Evolutionary conservation across 2,888 invertebrate species (phyloP).

Genomic region (Pachycephus smyrnensis): DNA sequence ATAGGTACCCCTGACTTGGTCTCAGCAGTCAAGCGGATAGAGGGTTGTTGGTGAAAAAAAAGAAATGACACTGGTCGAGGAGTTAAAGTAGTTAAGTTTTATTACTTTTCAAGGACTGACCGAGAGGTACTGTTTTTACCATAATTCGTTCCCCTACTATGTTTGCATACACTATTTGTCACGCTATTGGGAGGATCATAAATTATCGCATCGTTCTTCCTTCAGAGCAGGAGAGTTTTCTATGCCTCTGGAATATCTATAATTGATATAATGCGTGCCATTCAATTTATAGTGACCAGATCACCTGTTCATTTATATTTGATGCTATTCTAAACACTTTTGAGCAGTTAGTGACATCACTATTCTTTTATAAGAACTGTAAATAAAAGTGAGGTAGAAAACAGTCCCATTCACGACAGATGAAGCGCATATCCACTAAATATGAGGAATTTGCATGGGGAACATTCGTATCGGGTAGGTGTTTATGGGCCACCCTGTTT

Average conservation of each 20-base stretch:
- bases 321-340: too few relatives aligned
- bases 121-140: slow-evolving; percentile 52
- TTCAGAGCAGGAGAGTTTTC: neutral
- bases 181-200: slow-evolving; percentile 57
- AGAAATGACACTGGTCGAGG: neutral
- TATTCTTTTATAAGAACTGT: neutral
- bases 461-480: neutral
- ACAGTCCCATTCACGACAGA: neutral
- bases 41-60: slow-evolving; percentile 45
- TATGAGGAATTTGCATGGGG: neutral
- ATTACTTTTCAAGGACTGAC: slow-evolving; percentile 45
- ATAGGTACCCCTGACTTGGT: slow-evolving; percentile 25
- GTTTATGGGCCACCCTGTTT: slow-evolving; percentile 3
- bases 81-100: slow-evolving; percentile 57
- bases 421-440: neutral
- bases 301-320: neutral
- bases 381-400: neutral
- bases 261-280: neutral
- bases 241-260: neutral
- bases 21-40: slow-evolving; percentile 14
- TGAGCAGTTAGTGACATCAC: neutral
- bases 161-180: slow-evolving; percentile 64
- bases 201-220: slow-evolving; percentile 46
- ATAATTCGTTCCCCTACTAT: slow-evolving; percentile 51
- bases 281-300: neutral